Evolutionary conservation across 2,797 vertebrate species (phyloP).

Genomic region (Gallinago solitaria): DNA sequence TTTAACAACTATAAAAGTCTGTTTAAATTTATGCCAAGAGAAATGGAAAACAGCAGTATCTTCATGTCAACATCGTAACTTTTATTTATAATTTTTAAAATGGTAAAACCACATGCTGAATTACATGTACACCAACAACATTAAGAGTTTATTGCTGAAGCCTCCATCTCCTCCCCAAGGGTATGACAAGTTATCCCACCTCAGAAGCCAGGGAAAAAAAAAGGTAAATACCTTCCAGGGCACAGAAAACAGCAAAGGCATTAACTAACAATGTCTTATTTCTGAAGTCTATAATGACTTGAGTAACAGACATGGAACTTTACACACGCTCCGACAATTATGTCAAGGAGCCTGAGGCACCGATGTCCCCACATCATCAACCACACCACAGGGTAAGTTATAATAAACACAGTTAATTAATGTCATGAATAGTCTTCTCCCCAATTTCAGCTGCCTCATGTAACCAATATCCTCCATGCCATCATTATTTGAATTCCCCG

Average conservation of each 20-base stretch:
- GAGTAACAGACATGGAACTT: background rate
- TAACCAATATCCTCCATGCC: background rate
- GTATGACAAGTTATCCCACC: background rate
- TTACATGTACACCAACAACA: background rate
- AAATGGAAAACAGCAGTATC: background rate
- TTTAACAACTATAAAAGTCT: constrained; percentile 6
- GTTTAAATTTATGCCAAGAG: background rate
- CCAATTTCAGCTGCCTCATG: background rate
- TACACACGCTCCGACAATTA: background rate
- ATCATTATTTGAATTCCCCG: accelerated
- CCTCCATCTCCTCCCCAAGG: background rate
- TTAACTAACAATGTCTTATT: background rate
- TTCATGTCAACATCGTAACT: background rate
- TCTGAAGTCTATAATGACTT: background rate
- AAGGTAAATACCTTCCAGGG: background rate
- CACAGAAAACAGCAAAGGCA: background rate
- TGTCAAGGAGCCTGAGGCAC: background rate
- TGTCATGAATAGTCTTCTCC: background rate
- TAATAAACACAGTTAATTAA: background rate
- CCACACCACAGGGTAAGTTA: background rate
- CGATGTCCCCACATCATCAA: background rate
- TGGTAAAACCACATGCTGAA: background rate
- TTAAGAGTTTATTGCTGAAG: background rate
- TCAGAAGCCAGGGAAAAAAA: background rate
- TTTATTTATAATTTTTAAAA: background rate